Evolutionary conservation across 1,140 invertebrate genomes (phyloP).

Genomic region (Portunus trituberculatus): DNA sequence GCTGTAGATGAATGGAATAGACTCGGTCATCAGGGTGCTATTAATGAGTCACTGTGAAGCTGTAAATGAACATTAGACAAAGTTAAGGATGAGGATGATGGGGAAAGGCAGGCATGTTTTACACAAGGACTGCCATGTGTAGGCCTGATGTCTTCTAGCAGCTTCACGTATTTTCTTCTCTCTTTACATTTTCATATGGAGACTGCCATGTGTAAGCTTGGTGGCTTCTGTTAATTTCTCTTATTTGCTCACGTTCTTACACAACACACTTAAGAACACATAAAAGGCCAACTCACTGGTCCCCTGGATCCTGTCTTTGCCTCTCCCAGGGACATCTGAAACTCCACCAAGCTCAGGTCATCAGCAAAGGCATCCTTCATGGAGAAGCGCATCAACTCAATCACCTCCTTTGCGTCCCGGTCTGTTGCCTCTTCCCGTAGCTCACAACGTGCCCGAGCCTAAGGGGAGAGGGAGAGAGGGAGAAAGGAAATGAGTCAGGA

Average conservation of each 20-base stretch:
- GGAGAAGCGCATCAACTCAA: constrained; percentile 91
- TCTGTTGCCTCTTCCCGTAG: constrained; percentile 89
- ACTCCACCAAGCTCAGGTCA: constrained; percentile 86
- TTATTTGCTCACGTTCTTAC: neutral
- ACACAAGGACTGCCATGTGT: no score
- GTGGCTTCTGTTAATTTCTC: no score
- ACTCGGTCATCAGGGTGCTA: no score
- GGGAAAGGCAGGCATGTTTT: no score
- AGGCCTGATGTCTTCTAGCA: no score
- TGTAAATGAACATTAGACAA: no score
- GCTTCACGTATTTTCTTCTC: no score
- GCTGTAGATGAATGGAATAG: no score
- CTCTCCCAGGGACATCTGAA: constrained; percentile 86
- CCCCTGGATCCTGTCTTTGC: constrained; percentile 81
- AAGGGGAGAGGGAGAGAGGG: neutral
- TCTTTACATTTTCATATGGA: no score
- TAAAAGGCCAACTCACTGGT: constrained; percentile 61
- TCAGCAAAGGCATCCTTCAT: constrained; percentile 88
- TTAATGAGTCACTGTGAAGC: no score
- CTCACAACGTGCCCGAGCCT: constrained; percentile 93
- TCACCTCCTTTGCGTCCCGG: constrained; percentile 91
- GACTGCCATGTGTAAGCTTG: no score
- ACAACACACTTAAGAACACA: neutral
- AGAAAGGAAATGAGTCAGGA: neutral
- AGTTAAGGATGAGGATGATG: no score